Base-by-base conservation (phyloP, 2,888 invertebrate genomes). In the Lamellibrachia satsuma region DNA sequence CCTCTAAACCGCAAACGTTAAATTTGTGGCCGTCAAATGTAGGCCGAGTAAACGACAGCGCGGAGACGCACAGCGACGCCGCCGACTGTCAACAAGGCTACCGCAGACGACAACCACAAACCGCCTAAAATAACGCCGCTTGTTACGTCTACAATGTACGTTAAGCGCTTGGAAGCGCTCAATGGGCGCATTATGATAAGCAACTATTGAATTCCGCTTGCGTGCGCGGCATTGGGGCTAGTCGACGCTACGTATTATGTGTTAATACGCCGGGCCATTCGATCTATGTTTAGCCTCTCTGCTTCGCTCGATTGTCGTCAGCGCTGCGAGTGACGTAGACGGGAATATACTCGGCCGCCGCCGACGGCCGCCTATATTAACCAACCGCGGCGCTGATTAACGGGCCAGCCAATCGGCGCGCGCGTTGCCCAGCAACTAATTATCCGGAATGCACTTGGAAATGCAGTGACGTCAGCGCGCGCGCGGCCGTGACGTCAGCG, bases 1-100 rank as follows among this genome's bases (percentile, higher is more conserved):
- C 75, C 75, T 15, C 75, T 75, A 75, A 75, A 75, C 75, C 75
- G 75, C 75, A 75, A 75, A 75, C 75, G 75, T 15, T 75, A 75
- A 75, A 75, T 22, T 22, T 22, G 75, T 15, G 22, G 75, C 75
- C 6, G 75, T n/a, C 22, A 22, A 75, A 75, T 22, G 15, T 75
- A 75, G 75, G 75, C 22, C 75, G 75, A 15, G 15, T 22, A 15
- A 22, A 75, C 75, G 22, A 75, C 75, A 15, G 39, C 39, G 39
- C 39, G 39, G 1, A 11, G 75, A 22, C 75, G 75, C 75, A 75
- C 75, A 15, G 75, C 15, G 75, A 15, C 75, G 15, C 22, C 75
- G 75, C 75, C 75, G 75, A n/a, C 75, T 75, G 75, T 75, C 75
- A 75, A 75, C 75, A 75, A 75, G 75, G 75, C 75, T 75, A 75